phyloP scores from a whole-genome alignment of 1,140 invertebrate genomes.

The Caligus rogercresseyi region DNA sequence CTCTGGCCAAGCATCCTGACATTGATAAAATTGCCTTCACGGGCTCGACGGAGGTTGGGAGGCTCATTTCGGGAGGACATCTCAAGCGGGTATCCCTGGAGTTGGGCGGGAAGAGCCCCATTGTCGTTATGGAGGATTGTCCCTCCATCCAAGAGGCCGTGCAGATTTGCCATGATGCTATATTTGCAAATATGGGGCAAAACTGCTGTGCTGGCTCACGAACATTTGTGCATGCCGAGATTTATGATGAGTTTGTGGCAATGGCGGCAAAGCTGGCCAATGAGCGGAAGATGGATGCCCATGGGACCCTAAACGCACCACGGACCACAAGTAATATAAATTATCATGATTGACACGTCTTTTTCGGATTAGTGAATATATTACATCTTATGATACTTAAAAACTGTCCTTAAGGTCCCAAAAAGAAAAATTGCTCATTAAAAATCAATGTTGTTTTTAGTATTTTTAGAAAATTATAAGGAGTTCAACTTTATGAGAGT shows the following conservation, averaged over 20 bases:
- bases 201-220: slow-evolving; percentile 78
- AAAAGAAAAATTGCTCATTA: too few relatives aligned
- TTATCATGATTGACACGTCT: too few relatives aligned
- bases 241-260: slow-evolving; percentile 28
- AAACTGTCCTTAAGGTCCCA: too few relatives aligned
- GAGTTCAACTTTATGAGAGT: too few relatives aligned
- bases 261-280: background rate
- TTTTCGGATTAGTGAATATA: too few relatives aligned
- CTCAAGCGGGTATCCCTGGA: slow-evolving; percentile 34
- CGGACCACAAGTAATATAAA: slow-evolving; percentile 2
- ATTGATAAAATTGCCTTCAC: slow-evolving; percentile 41
- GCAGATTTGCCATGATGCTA: slow-evolving; percentile 48
- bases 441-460: too few relatives aligned
- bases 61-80: slow-evolving; percentile 5
- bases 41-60: slow-evolving; percentile 16
- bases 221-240: slow-evolving; percentile 64
- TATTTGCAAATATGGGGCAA: slow-evolving; percentile 77
- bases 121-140: slow-evolving; percentile 10
- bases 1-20: slow-evolving; percentile 51
- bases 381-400: too few relatives aligned
- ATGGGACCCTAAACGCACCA: slow-evolving; percentile 8
- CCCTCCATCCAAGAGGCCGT: slow-evolving; percentile 51
- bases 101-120: slow-evolving; percentile 27
- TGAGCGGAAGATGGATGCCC: background rate
- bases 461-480: too few relatives aligned